Conservation (phyloP, 2,113 vertebrate species). For the Alexandromys fortis region DNA sequence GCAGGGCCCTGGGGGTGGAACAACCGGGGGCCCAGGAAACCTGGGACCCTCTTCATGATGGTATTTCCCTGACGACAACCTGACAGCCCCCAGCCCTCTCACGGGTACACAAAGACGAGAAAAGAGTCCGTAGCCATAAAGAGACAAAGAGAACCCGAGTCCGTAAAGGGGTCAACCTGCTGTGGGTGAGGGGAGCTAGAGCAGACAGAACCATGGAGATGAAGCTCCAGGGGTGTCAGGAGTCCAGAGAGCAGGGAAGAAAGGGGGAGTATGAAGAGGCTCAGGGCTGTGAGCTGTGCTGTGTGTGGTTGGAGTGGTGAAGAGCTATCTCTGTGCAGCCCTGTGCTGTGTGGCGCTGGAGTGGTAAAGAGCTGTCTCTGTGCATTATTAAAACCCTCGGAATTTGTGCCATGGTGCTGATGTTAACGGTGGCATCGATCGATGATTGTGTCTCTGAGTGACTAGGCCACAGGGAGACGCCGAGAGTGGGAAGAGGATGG, state of each 20-base stretch:
- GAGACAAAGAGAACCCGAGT: neutral
- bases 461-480: neutral
- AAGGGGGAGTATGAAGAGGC: neutral
- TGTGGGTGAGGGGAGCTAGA: neutral
- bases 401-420: neutral
- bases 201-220: too few relatives aligned
- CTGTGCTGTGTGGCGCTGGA: neutral
- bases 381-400: neutral
- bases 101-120: too few relatives aligned
- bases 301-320: neutral
- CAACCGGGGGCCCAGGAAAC: too few relatives aligned
- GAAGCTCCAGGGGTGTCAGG: neutral
- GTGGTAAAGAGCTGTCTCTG: neutral
- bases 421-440: neutral
- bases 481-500: neutral
- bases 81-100: neutral
- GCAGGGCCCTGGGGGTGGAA: neutral
- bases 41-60: neutral
- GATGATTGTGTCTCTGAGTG: neutral
- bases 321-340: neutral
- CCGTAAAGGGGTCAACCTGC: too few relatives aligned
- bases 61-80: neutral
- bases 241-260: neutral
- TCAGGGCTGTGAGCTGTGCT: neutral
- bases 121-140: neutral